Evolutionary conservation across 2,888 invertebrate genomes (phyloP), one percentile per base, ranked within the genome.

Genomic region (Pollenia labialis): DNA sequence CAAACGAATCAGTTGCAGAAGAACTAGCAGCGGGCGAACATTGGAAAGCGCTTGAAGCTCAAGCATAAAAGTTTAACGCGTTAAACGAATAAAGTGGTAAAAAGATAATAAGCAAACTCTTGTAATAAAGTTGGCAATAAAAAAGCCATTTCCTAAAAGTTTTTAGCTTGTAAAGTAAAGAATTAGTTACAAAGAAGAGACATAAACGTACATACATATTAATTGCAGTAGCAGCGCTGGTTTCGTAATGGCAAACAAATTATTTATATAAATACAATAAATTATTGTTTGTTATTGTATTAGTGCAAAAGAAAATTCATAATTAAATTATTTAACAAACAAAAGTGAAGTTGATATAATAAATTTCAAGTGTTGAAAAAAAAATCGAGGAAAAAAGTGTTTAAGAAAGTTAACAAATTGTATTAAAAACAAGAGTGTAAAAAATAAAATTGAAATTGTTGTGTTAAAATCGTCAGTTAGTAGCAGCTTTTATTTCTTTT

Each of bases 1-100:
- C 72, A 66, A 83, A 76, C 72, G 46, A 81, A 77, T 81, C 77
- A 87, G 87, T 87, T 87, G 84, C 62, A 84, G 50, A 76, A 64
- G 64, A 68, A 54, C 69, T 60, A 76, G 76, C 84, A 77, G 58
- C 72, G 66, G 76, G 52, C 62, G 66, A 87, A 74, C 84, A 54
- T 69, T 74, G 1, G 16, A 46, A 62, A 32, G 14, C 74, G 74
- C 40, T 60, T 52, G 50, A 14, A 7, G n/a, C 9, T 56, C 7
- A 71, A 46, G 6, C n/a, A 44, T 10, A 62, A 32, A 71, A 72
- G 44, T 7, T 32, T 18, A 58, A 58, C 42, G 66, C 44, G 60
- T 66, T 72, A 18, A 6, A 69, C 32, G 32, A 56, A 68, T 58
- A 64, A 62, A 23, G 75, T 54, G 74, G 68, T 32, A 60, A 60